Percentiles rank a stretch among this genome's conserved stretches.
phyloP scores from a whole-genome alignment of 2,888 invertebrate genomes.

The Drosophila vallismaia region DNA sequence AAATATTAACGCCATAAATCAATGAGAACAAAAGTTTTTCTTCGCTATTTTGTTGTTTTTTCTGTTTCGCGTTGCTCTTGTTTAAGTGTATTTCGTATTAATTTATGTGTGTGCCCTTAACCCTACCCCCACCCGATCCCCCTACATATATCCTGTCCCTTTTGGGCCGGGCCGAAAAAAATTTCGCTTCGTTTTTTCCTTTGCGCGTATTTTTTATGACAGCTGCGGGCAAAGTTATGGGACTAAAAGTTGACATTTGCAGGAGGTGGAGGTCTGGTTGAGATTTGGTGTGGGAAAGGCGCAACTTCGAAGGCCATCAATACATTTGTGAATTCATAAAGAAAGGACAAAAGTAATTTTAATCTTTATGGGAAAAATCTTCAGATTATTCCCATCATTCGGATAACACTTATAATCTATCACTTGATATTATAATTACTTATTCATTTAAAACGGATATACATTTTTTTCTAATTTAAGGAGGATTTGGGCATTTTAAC shows the following conservation, averaged over 20 bases:
- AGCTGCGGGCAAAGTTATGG: conserved; percentile 60
- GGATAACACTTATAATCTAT: background rate
- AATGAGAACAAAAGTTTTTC: conserved; percentile 53
- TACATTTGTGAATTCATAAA: background rate
- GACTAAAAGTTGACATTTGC: conserved; percentile 54
- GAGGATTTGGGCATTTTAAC: background rate
- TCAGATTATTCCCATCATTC: background rate
- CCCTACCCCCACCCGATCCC: conserved; percentile 10
- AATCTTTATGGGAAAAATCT: background rate
- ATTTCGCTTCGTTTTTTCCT: conserved; percentile 6
- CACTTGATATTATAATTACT: background rate
- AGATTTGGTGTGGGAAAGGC: background rate
- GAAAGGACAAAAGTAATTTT: background rate
- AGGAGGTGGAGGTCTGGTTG: conserved; percentile 32
- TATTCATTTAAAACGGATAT: background rate
- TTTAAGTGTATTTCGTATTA: conserved; percentile 71
- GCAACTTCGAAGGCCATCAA: conserved; percentile 5
- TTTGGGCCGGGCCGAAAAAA: conserved; percentile 29
- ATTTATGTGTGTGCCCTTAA: conserved; percentile 63
- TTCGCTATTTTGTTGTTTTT: conserved; percentile 45
- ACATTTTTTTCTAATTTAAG: background rate
- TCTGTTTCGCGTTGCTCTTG: conserved; percentile 52
- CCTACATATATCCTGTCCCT: conserved; percentile 17
- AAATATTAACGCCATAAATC: conserved; percentile 76
- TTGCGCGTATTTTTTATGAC: conserved; percentile 64